A percentile compares a stretch with the other conserved stretches of the same genome.
phyloP scores from a whole-genome alignment of 2,888 invertebrate genomes.

The Melinaea marsaeus region DNA sequence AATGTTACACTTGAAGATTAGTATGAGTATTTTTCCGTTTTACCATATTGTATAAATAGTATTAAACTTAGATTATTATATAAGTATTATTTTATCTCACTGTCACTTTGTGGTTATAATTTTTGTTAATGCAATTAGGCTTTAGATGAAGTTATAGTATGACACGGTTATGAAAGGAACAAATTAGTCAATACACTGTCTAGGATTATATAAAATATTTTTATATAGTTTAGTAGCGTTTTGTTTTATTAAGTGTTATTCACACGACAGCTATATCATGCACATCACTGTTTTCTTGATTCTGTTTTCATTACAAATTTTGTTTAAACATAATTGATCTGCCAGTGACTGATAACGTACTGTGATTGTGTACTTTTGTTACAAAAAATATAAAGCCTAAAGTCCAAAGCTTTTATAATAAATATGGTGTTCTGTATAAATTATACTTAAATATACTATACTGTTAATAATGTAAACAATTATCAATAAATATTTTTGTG shows the following conservation, averaged over 20 bases:
- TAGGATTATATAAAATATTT: not conserved
- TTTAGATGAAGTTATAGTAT: conserved; percentile 2
- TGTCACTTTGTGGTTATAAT: conserved; percentile 2
- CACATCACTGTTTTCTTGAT: conserved; percentile 10
- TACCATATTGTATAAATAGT: conserved; percentile 17
- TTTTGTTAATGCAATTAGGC: conserved; percentile 9
- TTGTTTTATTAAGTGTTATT: too few relatives aligned
- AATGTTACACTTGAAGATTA: conserved; percentile 98
- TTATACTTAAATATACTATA: conserved; percentile 36
- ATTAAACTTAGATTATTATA: conserved; percentile 16
- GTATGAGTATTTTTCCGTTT: conserved; percentile 14
- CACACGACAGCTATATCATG: too few relatives aligned
- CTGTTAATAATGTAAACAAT: conserved; percentile 36
- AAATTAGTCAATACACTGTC: conserved; percentile 17
- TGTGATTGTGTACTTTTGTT: conserved; percentile 35
- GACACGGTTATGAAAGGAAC: conserved; percentile 14
- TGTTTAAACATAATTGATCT: conserved; percentile 10
- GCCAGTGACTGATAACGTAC: conserved; percentile 23
- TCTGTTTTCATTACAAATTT: conserved; percentile 5
- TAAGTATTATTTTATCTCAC: conserved; percentile 16
- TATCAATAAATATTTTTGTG: conserved; percentile 49
- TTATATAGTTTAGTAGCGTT: too few relatives aligned
- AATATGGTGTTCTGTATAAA: conserved; percentile 32
- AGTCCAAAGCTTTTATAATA: conserved; percentile 47
- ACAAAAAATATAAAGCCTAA: conserved; percentile 32